phyloP scores from a whole-genome alignment of 2,888 invertebrate species.

The Aquatica leii region DNA sequence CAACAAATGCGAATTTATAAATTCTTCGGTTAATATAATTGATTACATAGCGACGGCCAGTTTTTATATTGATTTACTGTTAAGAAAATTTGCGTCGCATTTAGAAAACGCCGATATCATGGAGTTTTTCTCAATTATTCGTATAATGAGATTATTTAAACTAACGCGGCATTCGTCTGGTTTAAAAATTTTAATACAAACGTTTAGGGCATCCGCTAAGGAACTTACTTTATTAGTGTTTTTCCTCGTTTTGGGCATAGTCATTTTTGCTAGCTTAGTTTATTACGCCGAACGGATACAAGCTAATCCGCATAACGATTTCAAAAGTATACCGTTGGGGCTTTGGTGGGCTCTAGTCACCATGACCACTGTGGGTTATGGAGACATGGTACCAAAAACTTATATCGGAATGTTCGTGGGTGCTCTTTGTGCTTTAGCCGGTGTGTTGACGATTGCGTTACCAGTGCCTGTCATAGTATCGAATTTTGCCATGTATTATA shows the following conservation, averaged over 20 bases:
- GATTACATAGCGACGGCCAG: conserved; percentile 98
- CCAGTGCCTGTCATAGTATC: conserved; percentile 99
- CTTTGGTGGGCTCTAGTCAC: conserved; percentile 99
- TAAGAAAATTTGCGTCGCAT: conserved; percentile 90
- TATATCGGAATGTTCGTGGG: conserved; percentile 99
- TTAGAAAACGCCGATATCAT: conserved; percentile 94
- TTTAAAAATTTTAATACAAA: conserved; percentile 97
- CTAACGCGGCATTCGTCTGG: conserved; percentile 97
- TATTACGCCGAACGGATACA: conserved; percentile 96
- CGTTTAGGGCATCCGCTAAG: conserved; percentile 96
- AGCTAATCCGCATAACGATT: conserved; percentile 94
- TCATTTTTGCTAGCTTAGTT: conserved; percentile 97
- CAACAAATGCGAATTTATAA: conserved; percentile 93
- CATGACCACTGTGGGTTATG: conserved; percentile 98
- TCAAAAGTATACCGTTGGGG: conserved; percentile 97
- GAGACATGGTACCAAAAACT: conserved; percentile 98
- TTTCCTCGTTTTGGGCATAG: conserved; percentile 97
- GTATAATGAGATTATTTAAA: conserved; percentile 97
- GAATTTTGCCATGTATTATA: conserved; percentile 98
- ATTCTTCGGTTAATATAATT: conserved; percentile 95
- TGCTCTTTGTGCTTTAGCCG: conserved; percentile 96
- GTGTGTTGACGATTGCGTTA: conserved; percentile 97
- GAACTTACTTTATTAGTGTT: conserved; percentile 96
- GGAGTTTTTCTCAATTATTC: conserved; percentile 97
- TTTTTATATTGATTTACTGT: conserved; percentile 94